Base-by-base conservation (phyloP, 2,113 vertebrate genomes). In the Anguilla rostrata region DNA sequence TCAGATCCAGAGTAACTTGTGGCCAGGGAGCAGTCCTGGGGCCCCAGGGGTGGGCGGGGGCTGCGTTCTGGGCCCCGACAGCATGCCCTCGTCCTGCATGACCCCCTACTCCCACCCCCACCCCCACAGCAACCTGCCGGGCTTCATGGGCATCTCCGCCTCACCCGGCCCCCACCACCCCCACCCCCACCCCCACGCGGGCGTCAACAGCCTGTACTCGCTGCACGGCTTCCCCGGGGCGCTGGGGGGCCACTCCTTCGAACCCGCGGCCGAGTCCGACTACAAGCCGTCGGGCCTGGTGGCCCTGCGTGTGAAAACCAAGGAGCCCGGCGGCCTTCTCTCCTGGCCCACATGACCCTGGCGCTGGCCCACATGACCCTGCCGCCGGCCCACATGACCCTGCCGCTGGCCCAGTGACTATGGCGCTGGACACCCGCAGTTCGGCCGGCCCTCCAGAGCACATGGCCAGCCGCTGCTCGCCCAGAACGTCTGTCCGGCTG, bases 301-400 rank as follows among this genome's bases (percentile, higher is more conserved):
- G 92, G 95, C 96, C 0, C 94, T 97, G 92, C 94, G 97, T 85
- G 94, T 97, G 95, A 98, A 96, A 92, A 91, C 95, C 93, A 97
- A 97, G 92, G 97, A 98, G 88, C 96, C 94, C 0, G 92, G 96
- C 84, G 93, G 94, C 92, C 94, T 97, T 83, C 94, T 97, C 83
- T 96, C 96, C 85, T 98, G 97, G 97, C 96, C 96, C 83, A 98
- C 97, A 92, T 97, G 97, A 98, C 93, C 89, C 71, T 34, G 71
- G 71, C 8, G 87, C 87, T 88, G 86, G 92, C 96, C 96, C 83
- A 98, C 97, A 92, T 97, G 97, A 98, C 93, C 89, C 71, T 34
- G 71, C n/a, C 8, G 86, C 87, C 87, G 86, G 92, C 96, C 96
- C 83, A 98, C 97, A 92, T 97, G 97, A 98, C 93, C 89, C 71